phyloP scores from a whole-genome alignment of 2,888 invertebrate species.

The Caenorhabditis sp. region DNA sequence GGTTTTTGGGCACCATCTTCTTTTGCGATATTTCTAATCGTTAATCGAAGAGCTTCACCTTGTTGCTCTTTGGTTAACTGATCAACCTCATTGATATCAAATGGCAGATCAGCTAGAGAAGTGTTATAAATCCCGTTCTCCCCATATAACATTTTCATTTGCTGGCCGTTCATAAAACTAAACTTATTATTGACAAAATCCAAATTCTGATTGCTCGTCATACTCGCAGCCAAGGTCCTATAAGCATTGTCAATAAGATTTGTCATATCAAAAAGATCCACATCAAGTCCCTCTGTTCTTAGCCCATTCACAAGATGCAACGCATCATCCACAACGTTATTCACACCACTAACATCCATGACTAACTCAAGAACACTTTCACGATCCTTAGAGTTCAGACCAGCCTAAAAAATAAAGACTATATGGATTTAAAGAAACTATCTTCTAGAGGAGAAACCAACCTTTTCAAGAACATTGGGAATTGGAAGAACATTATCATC shows the following conservation, averaged over 20 bases:
- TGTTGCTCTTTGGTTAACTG: slow-evolving; percentile 40
- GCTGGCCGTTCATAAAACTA: slow-evolving; percentile 50
- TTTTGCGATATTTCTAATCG: slow-evolving; percentile 26
- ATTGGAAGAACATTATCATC: slow-evolving; percentile 56
- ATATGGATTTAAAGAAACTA: neutral
- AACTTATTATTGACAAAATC: slow-evolving; percentile 51
- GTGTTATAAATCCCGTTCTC: slow-evolving; percentile 49
- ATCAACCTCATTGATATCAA: slow-evolving; percentile 53
- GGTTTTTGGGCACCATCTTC: slow-evolving; percentile 24
- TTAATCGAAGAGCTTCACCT: slow-evolving; percentile 37
- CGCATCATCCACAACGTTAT: slow-evolving; percentile 58
- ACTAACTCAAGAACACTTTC: slow-evolving; percentile 53
- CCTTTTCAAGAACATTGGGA: slow-evolving; percentile 55
- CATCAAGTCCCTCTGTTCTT: slow-evolving; percentile 42
- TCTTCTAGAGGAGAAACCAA: neutral
- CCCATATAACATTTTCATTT: slow-evolving; percentile 54
- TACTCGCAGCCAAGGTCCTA: slow-evolving; percentile 29
- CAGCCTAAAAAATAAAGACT: slow-evolving; percentile 20
- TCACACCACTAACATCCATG: slow-evolving; percentile 59
- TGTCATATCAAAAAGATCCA: slow-evolving; percentile 53
- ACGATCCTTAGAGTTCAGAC: slow-evolving; percentile 43
- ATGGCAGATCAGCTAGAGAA: slow-evolving; percentile 43
- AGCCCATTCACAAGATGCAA: slow-evolving; percentile 46
- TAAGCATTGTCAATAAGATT: slow-evolving; percentile 44
- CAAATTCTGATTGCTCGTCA: slow-evolving; percentile 40